Base-by-base conservation (phyloP, 2,888 invertebrate species). In the Altica lythri region DNA sequence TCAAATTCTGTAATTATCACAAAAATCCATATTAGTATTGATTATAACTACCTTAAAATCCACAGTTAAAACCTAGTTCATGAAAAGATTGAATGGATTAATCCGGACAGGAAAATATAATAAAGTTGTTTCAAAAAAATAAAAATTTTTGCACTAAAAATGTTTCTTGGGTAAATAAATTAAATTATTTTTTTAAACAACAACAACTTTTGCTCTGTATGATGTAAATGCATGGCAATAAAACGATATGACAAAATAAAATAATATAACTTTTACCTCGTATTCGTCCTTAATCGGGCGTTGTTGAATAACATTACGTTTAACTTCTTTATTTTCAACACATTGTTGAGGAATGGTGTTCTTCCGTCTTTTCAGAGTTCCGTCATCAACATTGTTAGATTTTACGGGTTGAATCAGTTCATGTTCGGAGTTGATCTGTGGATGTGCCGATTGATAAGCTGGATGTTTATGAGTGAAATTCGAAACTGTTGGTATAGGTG, bases 391-490 rank as follows among this genome's bases (percentile, higher is more conserved):
- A 44, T 53, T 54, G n/a, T 13, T 49, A 18, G 38, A 32, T 30
- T 34, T 27, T 6, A 40, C 22, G 57, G 61, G 19, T 53, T 13
- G 34, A 5, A 37, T 37, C 5, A 18, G 40, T 32, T 30, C 48
- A 10, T 49, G 47, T 19, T 61, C 59, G 29, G 57, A 58, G 46
- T 66, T 69, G n/a, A 62, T 66, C 56, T 80, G 82, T 2, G 88
- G 81, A 69, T 88, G 86, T 9, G 88, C 89, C 57, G 88, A 88
- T 69, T 89, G 89, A 71, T 90, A 89, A 27, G 84, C 81, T 0
- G 89, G 89, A 68, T 85, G 88, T 49, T 86, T 82, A 71, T 89
- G 84, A 67, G 85, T 87, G 74, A 88, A 89, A 30, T 52, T 42
- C 55, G 81, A 78, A 19, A 73, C 75, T 17, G 72, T 66, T n/a